Percentiles rank a stretch among this genome's conserved stretches.
phyloP scores from a whole-genome alignment of 2,888 invertebrate species.

The Incurvaria masculella region DNA sequence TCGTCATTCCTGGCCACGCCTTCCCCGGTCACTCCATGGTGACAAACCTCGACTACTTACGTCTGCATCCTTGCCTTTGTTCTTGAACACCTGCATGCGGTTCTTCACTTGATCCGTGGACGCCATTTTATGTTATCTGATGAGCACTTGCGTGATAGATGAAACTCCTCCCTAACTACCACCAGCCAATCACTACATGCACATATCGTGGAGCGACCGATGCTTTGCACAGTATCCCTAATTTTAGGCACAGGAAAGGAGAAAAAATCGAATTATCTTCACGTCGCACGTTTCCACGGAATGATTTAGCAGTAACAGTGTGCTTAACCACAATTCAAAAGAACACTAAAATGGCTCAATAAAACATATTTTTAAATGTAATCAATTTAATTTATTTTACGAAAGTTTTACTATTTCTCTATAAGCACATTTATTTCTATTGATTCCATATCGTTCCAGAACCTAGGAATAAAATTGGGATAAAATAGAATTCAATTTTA shows the following conservation, averaged over 20 bases:
- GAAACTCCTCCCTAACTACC: no score
- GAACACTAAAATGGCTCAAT: no score
- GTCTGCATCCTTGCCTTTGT: constrained; percentile 99
- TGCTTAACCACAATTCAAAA: no score
- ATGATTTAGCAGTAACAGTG: not conserved
- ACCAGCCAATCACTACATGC: not conserved
- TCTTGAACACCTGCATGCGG: constrained; percentile 95
- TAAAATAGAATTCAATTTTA: no score
- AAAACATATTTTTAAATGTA: no score
- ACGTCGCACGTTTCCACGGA: not conserved
- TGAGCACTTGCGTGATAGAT: not conserved
- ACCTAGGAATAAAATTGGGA: no score
- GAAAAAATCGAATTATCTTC: not conserved
- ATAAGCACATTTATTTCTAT: no score
- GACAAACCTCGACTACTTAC: constrained; percentile 81
- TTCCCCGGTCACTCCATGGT: no score
- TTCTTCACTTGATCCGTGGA: constrained; percentile 71
- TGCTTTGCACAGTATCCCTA: not conserved
- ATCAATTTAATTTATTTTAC: no score
- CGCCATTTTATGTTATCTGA: constrained; percentile 66
- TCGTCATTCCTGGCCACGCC: no score
- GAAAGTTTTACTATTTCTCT: no score
- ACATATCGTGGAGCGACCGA: not conserved
- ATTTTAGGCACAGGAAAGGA: not conserved
- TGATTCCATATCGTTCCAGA: no score